Conservation (phyloP, 2,888 invertebrate species). For the Rhabditoides inermis region DNA sequence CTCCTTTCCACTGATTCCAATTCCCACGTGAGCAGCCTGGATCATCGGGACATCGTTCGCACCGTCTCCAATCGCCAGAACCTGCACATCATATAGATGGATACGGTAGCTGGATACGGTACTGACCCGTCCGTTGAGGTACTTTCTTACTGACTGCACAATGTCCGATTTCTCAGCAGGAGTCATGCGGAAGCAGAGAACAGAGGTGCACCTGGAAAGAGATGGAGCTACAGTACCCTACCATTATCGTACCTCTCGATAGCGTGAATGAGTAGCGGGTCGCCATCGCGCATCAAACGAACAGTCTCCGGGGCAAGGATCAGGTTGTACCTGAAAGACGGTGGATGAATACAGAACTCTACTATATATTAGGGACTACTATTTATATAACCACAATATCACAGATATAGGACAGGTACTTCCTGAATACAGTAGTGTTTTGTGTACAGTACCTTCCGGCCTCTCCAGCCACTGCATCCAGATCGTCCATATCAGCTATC, state of each 20-base stretch:
- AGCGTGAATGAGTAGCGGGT: no score
- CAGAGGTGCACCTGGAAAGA: conserved; percentile 69
- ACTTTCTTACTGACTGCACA: conserved; percentile 81
- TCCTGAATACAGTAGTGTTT: no score
- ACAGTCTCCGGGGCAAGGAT: no score
- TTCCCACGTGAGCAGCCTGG: conserved; percentile 85
- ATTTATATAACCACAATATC: no score
- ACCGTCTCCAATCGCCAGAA: conserved; percentile 68
- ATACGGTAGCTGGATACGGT: conserved; percentile 63
- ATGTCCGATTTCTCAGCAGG: conserved; percentile 67
- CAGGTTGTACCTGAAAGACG: no score
- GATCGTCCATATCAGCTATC: no score
- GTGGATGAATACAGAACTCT: no score
- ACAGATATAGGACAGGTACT: no score
- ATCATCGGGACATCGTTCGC: conserved; percentile 51
- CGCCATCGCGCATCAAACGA: no score
- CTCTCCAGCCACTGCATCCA: no score
- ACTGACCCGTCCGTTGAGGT: conserved; percentile 15
- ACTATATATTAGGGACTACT: no score
- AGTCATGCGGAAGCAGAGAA: conserved; percentile 83
- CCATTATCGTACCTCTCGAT: neutral
- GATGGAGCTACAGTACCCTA: neutral
- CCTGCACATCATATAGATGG: conserved; percentile 67
- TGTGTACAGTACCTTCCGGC: no score
- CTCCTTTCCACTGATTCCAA: conserved; percentile 89